Evolutionary conservation across 2,888 invertebrate genomes (phyloP).

Genomic region (Mactromeris polynyma): DNA sequence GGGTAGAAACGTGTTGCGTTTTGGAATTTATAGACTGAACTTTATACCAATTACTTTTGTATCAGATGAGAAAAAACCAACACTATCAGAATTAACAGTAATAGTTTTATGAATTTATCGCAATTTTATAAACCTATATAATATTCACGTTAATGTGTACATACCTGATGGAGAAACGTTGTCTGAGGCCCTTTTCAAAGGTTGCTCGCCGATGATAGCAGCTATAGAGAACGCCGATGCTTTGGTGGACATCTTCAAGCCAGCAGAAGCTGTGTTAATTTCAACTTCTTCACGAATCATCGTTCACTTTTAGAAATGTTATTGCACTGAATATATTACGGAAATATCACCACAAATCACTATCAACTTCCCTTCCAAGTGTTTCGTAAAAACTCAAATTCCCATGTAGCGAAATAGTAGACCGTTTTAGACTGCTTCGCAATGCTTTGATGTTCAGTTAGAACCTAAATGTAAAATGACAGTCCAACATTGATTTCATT

Average conservation of each 20-base stretch:
- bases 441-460: neutral
- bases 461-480: conserved; percentile 57
- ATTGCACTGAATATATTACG: conserved; percentile 12
- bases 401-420: neutral
- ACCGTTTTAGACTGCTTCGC: neutral
- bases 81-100: neutral
- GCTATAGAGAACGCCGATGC: conserved; percentile 98
- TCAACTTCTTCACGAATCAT: conserved; percentile 57
- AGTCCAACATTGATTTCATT: conserved; percentile 69
- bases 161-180: conserved; percentile 69
- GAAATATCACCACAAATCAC: neutral
- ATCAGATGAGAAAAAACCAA: neutral
- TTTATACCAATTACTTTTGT: too few species aligned
- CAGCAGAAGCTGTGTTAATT: conserved; percentile 35
- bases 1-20: too few species aligned
- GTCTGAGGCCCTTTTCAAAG: conserved; percentile 59
- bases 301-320: neutral
- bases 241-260: conserved; percentile 88
- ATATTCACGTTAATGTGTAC: neutral
- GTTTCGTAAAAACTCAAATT: neutral
- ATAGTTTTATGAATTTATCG: neutral
- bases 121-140: neutral
- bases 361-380: neutral
- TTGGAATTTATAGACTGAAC: too few species aligned
- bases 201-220: conserved; percentile 92